Evolutionary conservation across 2,113 vertebrate genomes (phyloP).

Genomic region (Epinephelus moara): DNA sequence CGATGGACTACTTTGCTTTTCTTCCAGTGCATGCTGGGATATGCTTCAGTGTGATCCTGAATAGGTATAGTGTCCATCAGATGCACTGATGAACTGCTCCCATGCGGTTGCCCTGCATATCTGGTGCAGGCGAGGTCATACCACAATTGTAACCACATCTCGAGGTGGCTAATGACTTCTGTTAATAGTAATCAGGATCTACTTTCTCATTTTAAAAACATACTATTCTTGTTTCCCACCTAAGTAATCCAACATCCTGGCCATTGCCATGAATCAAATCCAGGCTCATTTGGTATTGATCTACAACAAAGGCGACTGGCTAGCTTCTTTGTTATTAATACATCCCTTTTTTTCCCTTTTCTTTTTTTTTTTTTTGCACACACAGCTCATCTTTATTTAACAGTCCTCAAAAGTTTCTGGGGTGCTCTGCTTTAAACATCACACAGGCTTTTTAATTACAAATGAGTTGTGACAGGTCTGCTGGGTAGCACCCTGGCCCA

Average conservation of each 20-base stretch:
- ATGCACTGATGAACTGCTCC: not conserved
- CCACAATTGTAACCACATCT: slow-evolving; percentile 37
- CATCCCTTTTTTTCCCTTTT: slow-evolving; percentile 52
- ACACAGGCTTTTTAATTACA: slow-evolving; percentile 90
- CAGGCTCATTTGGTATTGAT: slow-evolving; percentile 82
- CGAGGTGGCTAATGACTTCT: slow-evolving; percentile 47
- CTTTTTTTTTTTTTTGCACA: slow-evolving; percentile 65
- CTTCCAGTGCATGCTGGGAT: not conserved
- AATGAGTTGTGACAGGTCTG: slow-evolving; percentile 95
- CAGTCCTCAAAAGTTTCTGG: slow-evolving; percentile 84
- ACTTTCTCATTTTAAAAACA: slow-evolving; percentile 29
- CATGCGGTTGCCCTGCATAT: not conserved
- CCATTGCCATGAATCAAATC: slow-evolving; percentile 56
- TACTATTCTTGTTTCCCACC: slow-evolving; percentile 30
- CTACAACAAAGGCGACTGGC: slow-evolving; percentile 70
- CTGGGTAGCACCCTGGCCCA: slow-evolving; percentile 89
- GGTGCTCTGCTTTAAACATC: slow-evolving; percentile 92
- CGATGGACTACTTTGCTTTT: slow-evolving; percentile 17
- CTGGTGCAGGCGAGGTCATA: slow-evolving; percentile 2
- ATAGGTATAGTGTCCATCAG: not conserved
- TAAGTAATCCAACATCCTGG: slow-evolving; percentile 46
- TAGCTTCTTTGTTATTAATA: slow-evolving; percentile 80
- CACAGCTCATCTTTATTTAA: slow-evolving; percentile 87
- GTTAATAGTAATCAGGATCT: slow-evolving; percentile 46
- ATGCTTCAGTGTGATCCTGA: not conserved